phyloP scores from a whole-genome alignment of 2,888 invertebrate species.

The Physocephala rufipes region DNA sequence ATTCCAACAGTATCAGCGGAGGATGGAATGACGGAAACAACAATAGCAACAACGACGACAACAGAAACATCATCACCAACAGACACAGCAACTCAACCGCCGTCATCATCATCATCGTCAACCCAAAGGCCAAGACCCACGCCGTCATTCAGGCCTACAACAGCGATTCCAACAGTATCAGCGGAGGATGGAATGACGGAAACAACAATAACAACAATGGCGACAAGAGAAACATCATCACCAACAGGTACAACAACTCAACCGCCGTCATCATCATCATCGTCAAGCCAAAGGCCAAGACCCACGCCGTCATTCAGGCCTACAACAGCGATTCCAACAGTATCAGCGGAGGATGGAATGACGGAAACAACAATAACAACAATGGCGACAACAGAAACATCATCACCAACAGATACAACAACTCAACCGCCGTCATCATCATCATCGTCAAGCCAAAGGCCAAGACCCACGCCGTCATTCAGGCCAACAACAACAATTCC shows the following conservation, averaged over 20 bases:
- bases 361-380: background rate
- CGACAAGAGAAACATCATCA: constrained; percentile 14
- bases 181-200: constrained; percentile 20
- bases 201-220: constrained; percentile 24
- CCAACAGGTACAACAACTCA: constrained; percentile 1
- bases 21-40: too few relatives aligned
- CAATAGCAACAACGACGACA: too few relatives aligned
- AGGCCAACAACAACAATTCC: background rate
- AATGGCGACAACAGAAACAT: constrained; percentile 23
- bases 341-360: too few relatives aligned
- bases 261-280: constrained; percentile 20
- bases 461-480: constrained; percentile 3
- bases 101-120: background rate
- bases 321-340: background rate
- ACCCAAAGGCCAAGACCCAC: constrained; percentile 8
- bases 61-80: too few relatives aligned
- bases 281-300: constrained; percentile 20
- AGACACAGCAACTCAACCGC: background rate
- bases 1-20: too few relatives aligned
- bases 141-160: background rate
- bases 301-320: background rate
- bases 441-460: constrained; percentile 19
- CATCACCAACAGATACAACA: constrained; percentile 26
- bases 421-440: constrained; percentile 27
- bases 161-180: constrained; percentile 18